Evolutionary conservation across 2,113 vertebrate genomes (phyloP).

Genomic region (Coptodon rendalli): DNA sequence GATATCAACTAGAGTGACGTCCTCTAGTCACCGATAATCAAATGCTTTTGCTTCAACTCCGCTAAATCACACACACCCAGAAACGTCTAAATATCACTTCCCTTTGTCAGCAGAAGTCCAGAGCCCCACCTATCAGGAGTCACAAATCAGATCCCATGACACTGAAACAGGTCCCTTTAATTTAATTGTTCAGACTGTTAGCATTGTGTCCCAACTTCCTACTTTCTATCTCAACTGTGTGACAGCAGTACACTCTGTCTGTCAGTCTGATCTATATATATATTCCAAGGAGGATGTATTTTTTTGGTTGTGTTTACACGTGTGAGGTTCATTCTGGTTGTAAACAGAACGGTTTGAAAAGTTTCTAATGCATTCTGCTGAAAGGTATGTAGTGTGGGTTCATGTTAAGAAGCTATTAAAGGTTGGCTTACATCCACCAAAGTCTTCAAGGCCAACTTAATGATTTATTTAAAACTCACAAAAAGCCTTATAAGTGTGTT

Average conservation of each 20-base stretch:
- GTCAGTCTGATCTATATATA: not conserved
- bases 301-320: not conserved
- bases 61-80: not conserved
- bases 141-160: not conserved
- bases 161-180: not conserved
- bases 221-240: not conserved
- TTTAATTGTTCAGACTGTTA: not conserved
- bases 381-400: not conserved
- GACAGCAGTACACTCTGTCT: not conserved
- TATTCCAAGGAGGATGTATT: rapidly evolving
- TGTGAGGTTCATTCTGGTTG: not conserved
- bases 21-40: not conserved
- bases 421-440: not conserved
- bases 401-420: not conserved
- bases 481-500: not conserved
- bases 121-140: not conserved
- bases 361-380: not conserved
- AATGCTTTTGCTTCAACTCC: not conserved
- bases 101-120: not conserved
- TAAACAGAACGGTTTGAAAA: rapidly evolving
- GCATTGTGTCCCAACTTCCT: not conserved
- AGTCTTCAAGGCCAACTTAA: not conserved
- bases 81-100: not conserved
- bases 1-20: not conserved
- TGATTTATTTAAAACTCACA: not conserved